Evolutionary conservation across 2,113 vertebrate genomes (phyloP).

Genomic region (Hepsetus odoe): DNA sequence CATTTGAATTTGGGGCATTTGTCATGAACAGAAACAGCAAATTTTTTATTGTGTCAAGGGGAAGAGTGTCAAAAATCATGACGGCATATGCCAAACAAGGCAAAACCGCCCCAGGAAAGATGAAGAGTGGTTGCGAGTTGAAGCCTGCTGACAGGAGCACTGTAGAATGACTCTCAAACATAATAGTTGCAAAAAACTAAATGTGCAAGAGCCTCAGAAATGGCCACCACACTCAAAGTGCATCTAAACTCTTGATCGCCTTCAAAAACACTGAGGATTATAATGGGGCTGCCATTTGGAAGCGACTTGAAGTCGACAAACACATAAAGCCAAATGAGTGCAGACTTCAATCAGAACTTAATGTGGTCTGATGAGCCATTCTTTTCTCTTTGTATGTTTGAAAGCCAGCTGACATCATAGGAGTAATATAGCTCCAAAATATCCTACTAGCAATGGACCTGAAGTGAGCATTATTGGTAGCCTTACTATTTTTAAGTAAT

Average conservation of each 20-base stretch:
- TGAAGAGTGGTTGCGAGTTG: not conserved
- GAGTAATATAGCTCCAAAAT: too few relatives aligned
- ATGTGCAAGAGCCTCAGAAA: slow-evolving; percentile 54
- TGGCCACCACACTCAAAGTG: slow-evolving; percentile 55
- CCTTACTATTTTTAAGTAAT: too few relatives aligned
- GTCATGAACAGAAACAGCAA: slow-evolving; percentile 38
- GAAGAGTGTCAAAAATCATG: slow-evolving; percentile 31
- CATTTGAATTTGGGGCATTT: slow-evolving; percentile 14
- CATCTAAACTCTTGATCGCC: not conserved
- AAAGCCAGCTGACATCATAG: not conserved
- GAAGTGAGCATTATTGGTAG: not conserved
- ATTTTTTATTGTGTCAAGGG: slow-evolving; percentile 22
- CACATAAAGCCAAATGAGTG: not conserved
- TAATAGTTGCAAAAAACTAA: slow-evolving; percentile 22
- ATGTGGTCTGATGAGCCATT: not conserved
- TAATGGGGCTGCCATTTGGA: not conserved
- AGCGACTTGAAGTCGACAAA: not conserved
- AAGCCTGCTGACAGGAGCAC: slow-evolving; percentile 22
- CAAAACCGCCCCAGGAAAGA: slow-evolving; percentile 34
- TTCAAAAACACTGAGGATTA: not conserved
- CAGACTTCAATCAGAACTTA: not conserved
- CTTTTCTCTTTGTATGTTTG: not conserved
- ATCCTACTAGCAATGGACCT: too few relatives aligned
- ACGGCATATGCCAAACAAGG: slow-evolving; percentile 31
- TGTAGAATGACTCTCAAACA: slow-evolving; percentile 18